Evolutionary conservation across 1,140 invertebrate species (phyloP), one percentile per base, ranked within the genome.

Genomic region (Drosophila insularis): DNA sequence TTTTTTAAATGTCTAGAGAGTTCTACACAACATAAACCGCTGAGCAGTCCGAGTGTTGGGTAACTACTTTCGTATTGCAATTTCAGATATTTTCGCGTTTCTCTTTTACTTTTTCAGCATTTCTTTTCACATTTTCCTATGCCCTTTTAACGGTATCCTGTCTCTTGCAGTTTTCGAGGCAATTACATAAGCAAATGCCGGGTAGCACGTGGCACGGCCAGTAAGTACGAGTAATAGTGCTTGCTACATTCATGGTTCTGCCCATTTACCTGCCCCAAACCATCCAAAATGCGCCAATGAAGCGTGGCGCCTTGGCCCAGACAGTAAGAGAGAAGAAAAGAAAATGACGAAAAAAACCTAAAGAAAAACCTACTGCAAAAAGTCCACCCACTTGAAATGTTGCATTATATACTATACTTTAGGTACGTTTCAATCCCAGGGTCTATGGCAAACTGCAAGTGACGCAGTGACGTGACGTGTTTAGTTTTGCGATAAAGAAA

Each of bases 401-500:
- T 66, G 27, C 43, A 27, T 8, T 37, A 55, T 43, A 63, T 55
- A 68, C 46, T 40, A 32, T 59, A 53, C 27, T 60, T 23, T 35
- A 56, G 37, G 61, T 60, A 27, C 8, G 8, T 62, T 54, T 14
- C 21, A 46, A 19, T 55, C 19, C 55, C 55, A 35, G 55, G 55
- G 55, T 58, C 55, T 58, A 58, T 58, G 55, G 55, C 55, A 58
- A 77, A 74, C 74, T 77, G 74, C 71, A 77, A 77, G 74, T 77
- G 74, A 74, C 74, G 76, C 68, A 75, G 63, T 75, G 55, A 76
- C 76, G 76, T 78, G 74, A 74, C 71, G 67, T 71, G 76, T 67
- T 78, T 70, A 59, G 11, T 59, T 64, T 63, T 43, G 63, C 63
- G 46, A 67, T 59, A 63, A 58, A 66, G 23, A 7, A 39, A 31